Evolutionary conservation across 2,113 vertebrate genomes (phyloP).

Genomic region (Leucopsar rothschildi): DNA sequence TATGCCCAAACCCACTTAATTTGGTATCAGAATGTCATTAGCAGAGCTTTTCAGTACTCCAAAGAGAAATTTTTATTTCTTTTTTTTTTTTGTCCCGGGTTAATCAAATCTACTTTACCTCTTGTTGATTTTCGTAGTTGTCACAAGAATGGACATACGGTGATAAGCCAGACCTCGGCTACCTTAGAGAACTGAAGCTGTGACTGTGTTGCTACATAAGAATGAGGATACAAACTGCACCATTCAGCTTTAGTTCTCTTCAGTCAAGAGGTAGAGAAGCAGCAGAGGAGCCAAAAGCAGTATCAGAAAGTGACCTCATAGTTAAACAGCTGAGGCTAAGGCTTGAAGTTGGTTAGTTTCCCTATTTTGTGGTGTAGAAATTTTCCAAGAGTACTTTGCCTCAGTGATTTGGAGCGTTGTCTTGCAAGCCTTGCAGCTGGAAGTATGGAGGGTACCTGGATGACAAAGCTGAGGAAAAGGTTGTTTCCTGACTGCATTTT

Average conservation of each 20-base stretch:
- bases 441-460: background rate
- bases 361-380: background rate
- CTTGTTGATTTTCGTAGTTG: background rate
- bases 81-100: background rate
- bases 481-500: background rate
- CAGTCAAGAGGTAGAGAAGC: background rate
- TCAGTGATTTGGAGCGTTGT: background rate
- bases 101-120: background rate
- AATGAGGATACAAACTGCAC: background rate
- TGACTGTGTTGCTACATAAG: fast-evolving
- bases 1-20: background rate
- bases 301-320: background rate
- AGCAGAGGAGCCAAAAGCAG: background rate
- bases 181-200: background rate
- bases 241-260: background rate
- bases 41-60: background rate
- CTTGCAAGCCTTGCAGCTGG: background rate
- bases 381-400: background rate
- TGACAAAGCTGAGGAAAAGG: background rate
- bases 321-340: background rate
- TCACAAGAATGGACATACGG: background rate
- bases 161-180: fast-evolving
- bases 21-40: background rate
- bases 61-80: background rate
- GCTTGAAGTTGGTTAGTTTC: background rate